phyloP scores from a whole-genome alignment of 2,113 vertebrate species.

The Uria aalge region DNA sequence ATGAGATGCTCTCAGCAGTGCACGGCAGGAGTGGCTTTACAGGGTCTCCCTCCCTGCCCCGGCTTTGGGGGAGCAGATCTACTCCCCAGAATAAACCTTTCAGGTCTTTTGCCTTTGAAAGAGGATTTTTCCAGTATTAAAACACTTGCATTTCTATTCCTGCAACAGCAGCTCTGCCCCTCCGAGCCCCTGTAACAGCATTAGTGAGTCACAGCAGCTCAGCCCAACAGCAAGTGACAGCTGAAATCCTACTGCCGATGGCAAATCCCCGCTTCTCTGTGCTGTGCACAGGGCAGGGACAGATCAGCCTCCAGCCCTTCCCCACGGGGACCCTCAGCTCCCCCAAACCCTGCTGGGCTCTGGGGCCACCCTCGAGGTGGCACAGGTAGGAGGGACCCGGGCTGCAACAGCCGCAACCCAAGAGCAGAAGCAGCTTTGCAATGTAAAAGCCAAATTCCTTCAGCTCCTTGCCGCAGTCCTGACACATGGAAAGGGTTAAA shows the following conservation, averaged over 20 bases:
- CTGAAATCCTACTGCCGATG: background rate
- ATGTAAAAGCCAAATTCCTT: background rate
- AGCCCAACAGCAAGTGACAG: constrained; percentile 51
- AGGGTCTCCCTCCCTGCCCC: background rate
- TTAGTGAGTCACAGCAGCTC: constrained; percentile 38
- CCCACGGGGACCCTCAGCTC: background rate
- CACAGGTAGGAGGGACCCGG: background rate
- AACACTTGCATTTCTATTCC: background rate
- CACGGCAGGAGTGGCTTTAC: background rate
- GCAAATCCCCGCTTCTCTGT: background rate
- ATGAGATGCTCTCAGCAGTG: background rate
- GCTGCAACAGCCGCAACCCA: background rate
- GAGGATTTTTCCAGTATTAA: background rate
- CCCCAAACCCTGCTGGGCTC: fast-evolving
- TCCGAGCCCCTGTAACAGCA: constrained; percentile 5
- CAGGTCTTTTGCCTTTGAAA: background rate
- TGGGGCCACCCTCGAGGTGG: background rate
- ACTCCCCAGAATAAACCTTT: background rate
- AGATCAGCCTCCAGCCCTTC: background rate
- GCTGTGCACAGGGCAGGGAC: background rate
- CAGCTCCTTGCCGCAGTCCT: background rate
- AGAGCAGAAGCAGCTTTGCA: background rate
- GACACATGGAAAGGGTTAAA: constrained; percentile 11
- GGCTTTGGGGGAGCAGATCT: background rate
- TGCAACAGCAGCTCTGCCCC: constrained; percentile 3